Percentiles rank a stretch among this genome's conserved stretches.
Conservation (phyloP, 2,113 vertebrate species). For the Triplophysa rosa region DNA sequence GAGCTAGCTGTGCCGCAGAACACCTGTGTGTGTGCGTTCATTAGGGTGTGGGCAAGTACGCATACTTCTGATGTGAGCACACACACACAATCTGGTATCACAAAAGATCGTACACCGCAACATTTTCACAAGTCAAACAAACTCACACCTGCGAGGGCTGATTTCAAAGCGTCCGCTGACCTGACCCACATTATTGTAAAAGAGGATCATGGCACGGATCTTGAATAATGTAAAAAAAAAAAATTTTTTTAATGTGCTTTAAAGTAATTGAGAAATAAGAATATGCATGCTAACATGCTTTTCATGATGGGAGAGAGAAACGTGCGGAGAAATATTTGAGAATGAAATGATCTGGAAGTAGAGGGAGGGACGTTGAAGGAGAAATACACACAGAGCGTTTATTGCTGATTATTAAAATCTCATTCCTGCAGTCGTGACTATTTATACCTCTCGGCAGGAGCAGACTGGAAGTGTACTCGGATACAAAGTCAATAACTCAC, state of each 20-base stretch:
- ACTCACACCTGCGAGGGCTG: slow-evolving; percentile 14
- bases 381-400: slow-evolving; percentile 52
- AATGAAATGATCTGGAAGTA: slow-evolving; percentile 16
- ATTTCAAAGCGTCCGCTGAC: slow-evolving; percentile 38
- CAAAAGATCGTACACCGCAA: slow-evolving; percentile 14
- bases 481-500: slow-evolving; percentile 69
- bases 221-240: slow-evolving; percentile 9
- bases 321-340: neutral
- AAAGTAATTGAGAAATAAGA: neutral
- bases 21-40: slow-evolving; percentile 53
- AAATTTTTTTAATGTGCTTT: too few species aligned
- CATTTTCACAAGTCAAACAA: slow-evolving; percentile 26
- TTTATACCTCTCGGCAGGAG: slow-evolving; percentile 66
- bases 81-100: neutral
- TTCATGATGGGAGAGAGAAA: slow-evolving; percentile 9
- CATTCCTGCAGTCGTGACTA: slow-evolving; percentile 68
- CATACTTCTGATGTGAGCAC: slow-evolving; percentile 28
- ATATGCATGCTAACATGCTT: neutral
- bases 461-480: slow-evolving; percentile 57
- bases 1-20: slow-evolving; percentile 45
- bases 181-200: slow-evolving; percentile 25
- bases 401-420: slow-evolving; percentile 65
- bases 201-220: slow-evolving; percentile 3
- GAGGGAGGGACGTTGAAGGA: slow-evolving; percentile 56
- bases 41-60: slow-evolving; percentile 25